Percentiles rank a stretch among this genome's conserved stretches.
phyloP scores from a whole-genome alignment of 2,797 vertebrate species.

The Tolypeutes matacus region DNA sequence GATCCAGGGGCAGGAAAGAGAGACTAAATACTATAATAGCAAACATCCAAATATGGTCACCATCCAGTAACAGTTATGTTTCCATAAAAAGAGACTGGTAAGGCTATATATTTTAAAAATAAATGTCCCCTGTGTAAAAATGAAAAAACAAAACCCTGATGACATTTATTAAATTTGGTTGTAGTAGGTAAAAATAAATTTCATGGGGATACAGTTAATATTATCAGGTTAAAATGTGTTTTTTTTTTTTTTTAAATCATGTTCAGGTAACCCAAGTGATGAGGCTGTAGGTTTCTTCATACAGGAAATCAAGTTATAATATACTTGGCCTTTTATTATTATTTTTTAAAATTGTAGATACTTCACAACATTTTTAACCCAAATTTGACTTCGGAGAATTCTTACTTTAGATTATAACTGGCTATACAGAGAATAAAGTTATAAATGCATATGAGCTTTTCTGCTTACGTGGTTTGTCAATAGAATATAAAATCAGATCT shows the following conservation, averaged over 20 bases:
- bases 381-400: constrained; percentile 55
- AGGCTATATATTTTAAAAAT: background rate
- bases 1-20: background rate
- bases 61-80: background rate
- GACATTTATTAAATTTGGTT: background rate
- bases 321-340: background rate
- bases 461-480: constrained; percentile 97
- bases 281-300: background rate
- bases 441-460: background rate
- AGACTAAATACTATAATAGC: background rate
- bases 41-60: background rate
- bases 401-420: background rate
- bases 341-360: background rate
- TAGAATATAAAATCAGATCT: constrained; percentile 98
- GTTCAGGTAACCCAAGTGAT: background rate
- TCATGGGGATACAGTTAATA: background rate
- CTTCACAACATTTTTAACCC: constrained; percentile 22
- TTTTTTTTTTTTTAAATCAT: background rate
- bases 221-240: background rate
- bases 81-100: background rate
- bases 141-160: background rate
- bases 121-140: background rate
- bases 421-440: background rate
- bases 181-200: background rate
- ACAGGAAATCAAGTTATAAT: background rate